Base-by-base conservation (phyloP, 2,113 vertebrate genomes). In the Gopherus flavomarginatus region DNA sequence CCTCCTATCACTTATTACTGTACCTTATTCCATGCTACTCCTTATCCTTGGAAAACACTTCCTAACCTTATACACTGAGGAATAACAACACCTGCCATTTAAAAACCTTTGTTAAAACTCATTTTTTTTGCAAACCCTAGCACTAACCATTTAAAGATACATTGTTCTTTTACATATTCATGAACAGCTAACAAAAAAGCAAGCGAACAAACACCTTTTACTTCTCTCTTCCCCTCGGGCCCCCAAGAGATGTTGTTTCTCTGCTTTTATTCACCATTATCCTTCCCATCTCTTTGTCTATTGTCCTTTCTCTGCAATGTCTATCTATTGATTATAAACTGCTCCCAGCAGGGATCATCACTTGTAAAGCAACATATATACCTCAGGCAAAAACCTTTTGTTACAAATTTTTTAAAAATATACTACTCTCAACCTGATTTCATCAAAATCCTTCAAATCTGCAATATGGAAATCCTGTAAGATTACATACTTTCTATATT, bases 131-230 rank as follows among this genome's bases (percentile, higher is more conserved):
- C 86, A 95, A 93, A 96, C 81, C 83, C 93, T 85, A 92, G 78
- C 0, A 0, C 72, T 90, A 89, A 96, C 85, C 95, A 96, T 14
- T 94, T 93, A n/a, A 94, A 94, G 22, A 75, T 72, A 95, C 89
- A 95, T 92, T 81, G 62, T 52, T 94, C 87, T 95, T 92, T 93
- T 27, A 95, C 88, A 87, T 90, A 95, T 95, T 95, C 95, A 52
- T 92, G 81, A 96, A 85, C 95, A 90, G 62, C 93, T 96, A 93
- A 97, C 96, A 97, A 93, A 97, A 97, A 96, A 89, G 96, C 94
- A 94, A 78, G 92, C 83, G 50, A 47, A 92, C 83, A 54, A 47
- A 92, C 94, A 79, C 79, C 53, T 92, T 95, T 90, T 79, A 72
- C 77, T 96, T 96, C 82, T 50, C 50, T 50, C 50, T 50, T 50